Base-by-base conservation (phyloP, 2,797 vertebrate genomes). In the Notolabrus celidotus region DNA sequence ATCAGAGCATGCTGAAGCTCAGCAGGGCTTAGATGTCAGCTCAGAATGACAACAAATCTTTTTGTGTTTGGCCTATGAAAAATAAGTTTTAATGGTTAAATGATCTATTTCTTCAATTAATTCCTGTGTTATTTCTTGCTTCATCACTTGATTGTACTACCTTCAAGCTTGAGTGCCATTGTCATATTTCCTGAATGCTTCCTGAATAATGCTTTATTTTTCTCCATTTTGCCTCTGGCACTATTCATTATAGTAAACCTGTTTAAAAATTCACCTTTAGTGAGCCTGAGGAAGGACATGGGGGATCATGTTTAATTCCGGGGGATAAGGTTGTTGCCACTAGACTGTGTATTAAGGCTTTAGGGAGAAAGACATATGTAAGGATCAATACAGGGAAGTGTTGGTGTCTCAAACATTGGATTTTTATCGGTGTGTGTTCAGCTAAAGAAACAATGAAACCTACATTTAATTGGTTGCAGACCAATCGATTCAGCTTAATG, bases 21-120 rank as follows among this genome's bases (percentile, higher is more conserved):
- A 63, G 68, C 61, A 57, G 62, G 60, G 54, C 73, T 82, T 38
- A 38, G 42, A 83, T 69, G 79, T 81, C 77, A 55, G 61, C 55
- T 63, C 54, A 2, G 39, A 63, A 29, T 64, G 43, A 51, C 68
- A 27, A 33, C 33, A 50, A 43, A 74, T 59, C 43, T 45, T 64
- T 74, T 77, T 77, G 57, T 71, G 59, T 64, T 67, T 29, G 36
- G 69, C 58, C 65, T 62, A 34, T 17, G n/a, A 19, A 38, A 65
- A 74, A 64, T 12, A 10, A 27, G 34, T 47, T 52, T 56, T 38
- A 12, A 31, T 29, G 7, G 15, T 41, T 12, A 19, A 68, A 51
- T 45, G 34, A 67, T 63, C 0, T 0, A 25, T 79, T 65, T 60
- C 12, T 25, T 19, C 6, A 11, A 49, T 67, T 47, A 49, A 19